Evolutionary conservation across 35 echinoderm and acorn worm species (phyloP).

Genomic region (Hemicentrotus pulcherrimus): DNA sequence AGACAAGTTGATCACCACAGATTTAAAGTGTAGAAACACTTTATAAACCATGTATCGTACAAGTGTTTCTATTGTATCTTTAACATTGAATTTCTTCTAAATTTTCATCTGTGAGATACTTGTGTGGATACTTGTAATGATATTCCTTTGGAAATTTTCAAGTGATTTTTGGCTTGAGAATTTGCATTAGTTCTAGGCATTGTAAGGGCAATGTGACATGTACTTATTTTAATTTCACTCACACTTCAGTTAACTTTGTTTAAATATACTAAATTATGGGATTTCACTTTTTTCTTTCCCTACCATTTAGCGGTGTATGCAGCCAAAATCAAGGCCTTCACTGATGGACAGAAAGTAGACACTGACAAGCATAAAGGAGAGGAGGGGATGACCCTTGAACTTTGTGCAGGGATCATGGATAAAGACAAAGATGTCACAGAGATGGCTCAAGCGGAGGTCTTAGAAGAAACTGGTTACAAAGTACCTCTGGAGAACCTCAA

Average conservation of each 20-base stretch:
- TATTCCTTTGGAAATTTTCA: background rate
- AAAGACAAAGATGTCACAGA: constrained; percentile 58
- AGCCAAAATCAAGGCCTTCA: constrained; percentile 42
- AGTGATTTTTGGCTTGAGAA: too few relatives aligned
- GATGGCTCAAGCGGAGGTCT: constrained; percentile 60
- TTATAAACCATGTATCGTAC: background rate
- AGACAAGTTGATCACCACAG: background rate
- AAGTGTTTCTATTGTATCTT: background rate
- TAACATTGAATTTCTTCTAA: background rate
- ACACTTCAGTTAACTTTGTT: too few relatives aligned
- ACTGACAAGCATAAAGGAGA: constrained; percentile 51
- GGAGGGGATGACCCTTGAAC: constrained; percentile 66
- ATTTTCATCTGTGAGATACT: background rate
- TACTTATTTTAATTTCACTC: too few relatives aligned
- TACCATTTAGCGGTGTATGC: constrained; percentile 65
- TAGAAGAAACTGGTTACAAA: constrained; percentile 81
- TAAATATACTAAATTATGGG: background rate
- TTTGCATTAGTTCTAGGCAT: too few relatives aligned
- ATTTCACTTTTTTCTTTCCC: background rate
- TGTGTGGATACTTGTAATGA: background rate
- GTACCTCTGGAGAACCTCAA: constrained; percentile 69
- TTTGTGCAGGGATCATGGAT: constrained; percentile 79
- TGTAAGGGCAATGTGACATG: too few relatives aligned
- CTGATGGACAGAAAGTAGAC: constrained; percentile 57
- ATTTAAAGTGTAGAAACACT: background rate